Base-by-base conservation (phyloP, 2,888 invertebrate species). In the Eristalinus aeneus region DNA sequence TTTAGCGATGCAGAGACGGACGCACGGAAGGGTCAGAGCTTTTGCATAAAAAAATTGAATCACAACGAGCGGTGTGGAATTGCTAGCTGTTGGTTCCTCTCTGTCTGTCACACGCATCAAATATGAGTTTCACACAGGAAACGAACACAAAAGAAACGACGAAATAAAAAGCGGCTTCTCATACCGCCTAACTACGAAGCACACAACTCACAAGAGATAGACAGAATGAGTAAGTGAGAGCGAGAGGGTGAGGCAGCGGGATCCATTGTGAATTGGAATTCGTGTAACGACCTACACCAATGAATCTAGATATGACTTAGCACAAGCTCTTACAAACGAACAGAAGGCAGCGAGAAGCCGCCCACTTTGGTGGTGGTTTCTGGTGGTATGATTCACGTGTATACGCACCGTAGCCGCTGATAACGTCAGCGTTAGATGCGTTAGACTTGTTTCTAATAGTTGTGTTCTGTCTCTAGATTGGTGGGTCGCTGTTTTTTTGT, bases 271-370 rank as follows among this genome's bases (percentile, higher is more conserved):
- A 86, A 78, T 86, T 86, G 77, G 69, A 87, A 87, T 79, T 69
- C 72, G 56, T 84, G 87, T 87, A 79, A 84, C 64, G 83, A 87
- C 87, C 87, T 87, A 84, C 87, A 87, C 79, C 87, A 87, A 87
- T 16, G 64, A 79, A 84, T 84, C 75, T 84, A 80, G 73, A 79
- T 84, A 84, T 84, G 87, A 87, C 84, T 83, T 76, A 84, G 84
- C 81, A 69, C 39, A 67, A 46, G 46, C 46, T 63, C 69, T 58
- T 36, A 60, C 53, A 65, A 22, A 36, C 63, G 46, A 32, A 27
- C 39, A 64, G 46, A 58, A 9, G 32, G 46, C 20, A 53, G 27
- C 27, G 27, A 56, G 64, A 64, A 74, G 63, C 63, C 76, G 65
- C 71, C 76, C 61, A 71, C 61, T 32, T 34, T 1, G 39, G 69